Percentiles rank a stretch among this genome's conserved stretches.
These are phyloP conservation scores for Neodon shergylaensis DNA, from an alignment of 2,113 vertebrate species.

Conservation along the genomic window DNA sequence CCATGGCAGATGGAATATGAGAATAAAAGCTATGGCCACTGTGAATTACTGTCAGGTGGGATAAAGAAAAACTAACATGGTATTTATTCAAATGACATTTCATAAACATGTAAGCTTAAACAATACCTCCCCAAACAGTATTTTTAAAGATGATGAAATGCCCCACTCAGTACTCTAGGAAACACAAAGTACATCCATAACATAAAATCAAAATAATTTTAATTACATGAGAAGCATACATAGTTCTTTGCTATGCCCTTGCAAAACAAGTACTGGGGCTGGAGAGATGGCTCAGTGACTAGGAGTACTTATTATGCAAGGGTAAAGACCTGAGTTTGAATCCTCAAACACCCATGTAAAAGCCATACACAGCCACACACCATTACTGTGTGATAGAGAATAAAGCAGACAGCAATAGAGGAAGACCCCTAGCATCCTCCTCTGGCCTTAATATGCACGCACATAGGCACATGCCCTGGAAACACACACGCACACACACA, in stretches of 20 bases:
- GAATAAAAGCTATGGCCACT: background rate
- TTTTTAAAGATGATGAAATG: slow-evolving; percentile 5
- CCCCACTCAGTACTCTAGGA: background rate
- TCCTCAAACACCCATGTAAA: background rate
- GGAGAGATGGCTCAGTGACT: no score
- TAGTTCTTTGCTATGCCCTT: background rate
- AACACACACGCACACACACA: background rate
- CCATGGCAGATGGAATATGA: background rate
- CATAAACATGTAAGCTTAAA: background rate
- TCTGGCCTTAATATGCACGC: background rate
- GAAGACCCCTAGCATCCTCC: background rate
- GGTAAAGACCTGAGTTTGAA: background rate
- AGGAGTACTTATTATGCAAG: background rate
- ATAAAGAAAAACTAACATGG: background rate
- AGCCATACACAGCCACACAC: background rate
- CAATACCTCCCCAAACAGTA: background rate
- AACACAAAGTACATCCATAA: background rate
- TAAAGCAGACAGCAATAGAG: background rate
- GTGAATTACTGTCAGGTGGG: background rate
- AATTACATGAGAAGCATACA: slow-evolving; percentile 2
- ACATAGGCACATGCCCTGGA: background rate
- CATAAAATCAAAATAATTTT: background rate
- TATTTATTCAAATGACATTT: background rate
- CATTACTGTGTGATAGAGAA: background rate
- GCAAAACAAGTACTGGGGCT: background rate